phyloP scores from a whole-genome alignment of 2,797 vertebrate species.

The Oreortyx pictus region DNA sequence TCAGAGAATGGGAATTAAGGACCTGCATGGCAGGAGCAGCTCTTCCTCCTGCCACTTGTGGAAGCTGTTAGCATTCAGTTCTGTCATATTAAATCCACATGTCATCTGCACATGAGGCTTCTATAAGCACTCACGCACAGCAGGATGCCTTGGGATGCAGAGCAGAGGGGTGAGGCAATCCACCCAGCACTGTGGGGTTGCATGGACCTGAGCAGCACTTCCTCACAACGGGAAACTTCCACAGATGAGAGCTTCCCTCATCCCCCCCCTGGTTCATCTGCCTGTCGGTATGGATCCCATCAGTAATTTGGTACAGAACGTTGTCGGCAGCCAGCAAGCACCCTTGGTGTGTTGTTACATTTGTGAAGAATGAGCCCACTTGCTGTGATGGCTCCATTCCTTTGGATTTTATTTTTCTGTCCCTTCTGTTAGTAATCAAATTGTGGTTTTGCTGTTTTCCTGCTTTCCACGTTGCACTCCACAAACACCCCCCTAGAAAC shows the following conservation, averaged over 20 bases:
- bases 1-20: neutral
- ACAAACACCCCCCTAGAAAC: neutral
- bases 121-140: neutral
- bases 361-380: neutral
- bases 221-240: neutral
- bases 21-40: neutral
- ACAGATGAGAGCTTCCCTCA: neutral
- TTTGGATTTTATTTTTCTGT: neutral
- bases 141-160: neutral
- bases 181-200: fast-evolving
- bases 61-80: neutral
- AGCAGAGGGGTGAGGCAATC: neutral
- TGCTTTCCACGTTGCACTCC: neutral
- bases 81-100: neutral
- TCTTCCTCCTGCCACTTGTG: neutral
- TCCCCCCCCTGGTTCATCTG: neutral
- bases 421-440: neutral
- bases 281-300: neutral
- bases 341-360: neutral
- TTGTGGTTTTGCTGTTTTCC: neutral
- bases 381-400: neutral
- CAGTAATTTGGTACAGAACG: neutral
- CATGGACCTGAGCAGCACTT: neutral
- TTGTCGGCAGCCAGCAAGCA: neutral
- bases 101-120: neutral